Percentiles rank a stretch among this genome's conserved stretches.
Evolutionary conservation across 2,888 invertebrate genomes (phyloP).

Genomic region (Agriopis marginaria): DNA sequence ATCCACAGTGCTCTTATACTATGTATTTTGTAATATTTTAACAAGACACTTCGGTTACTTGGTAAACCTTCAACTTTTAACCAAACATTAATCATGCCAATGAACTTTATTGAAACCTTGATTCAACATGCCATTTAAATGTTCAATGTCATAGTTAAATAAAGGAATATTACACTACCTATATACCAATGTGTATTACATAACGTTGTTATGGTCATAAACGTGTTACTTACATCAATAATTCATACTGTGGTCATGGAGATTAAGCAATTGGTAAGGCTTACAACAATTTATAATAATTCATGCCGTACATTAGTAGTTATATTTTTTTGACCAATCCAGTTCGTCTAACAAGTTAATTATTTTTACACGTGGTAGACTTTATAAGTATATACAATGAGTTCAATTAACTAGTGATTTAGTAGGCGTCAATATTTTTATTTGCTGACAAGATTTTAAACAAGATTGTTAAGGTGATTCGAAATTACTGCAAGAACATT

Average conservation of each 20-base stretch:
- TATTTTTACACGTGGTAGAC: too few relatives aligned
- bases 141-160: constrained; percentile 14
- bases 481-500: too few relatives aligned
- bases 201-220: background rate
- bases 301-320: too few relatives aligned
- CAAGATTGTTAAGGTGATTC: background rate
- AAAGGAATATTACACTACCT: background rate
- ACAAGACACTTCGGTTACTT: background rate
- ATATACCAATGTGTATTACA: background rate
- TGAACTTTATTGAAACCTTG: constrained; percentile 4
- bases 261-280: too few relatives aligned
- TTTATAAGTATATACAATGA: too few relatives aligned
- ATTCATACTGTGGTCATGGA: too few relatives aligned
- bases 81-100: constrained; percentile 1
- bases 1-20: too few relatives aligned
- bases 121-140: background rate
- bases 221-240: background rate
- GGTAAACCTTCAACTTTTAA: background rate
- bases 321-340: too few relatives aligned
- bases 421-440: background rate
- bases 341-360: too few relatives aligned
- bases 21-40: background rate
- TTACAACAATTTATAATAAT: too few relatives aligned
- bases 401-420: background rate
- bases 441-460: background rate